Evolutionary conservation across 2,888 invertebrate species (phyloP).

Genomic region (Caenorhabditis angaria): DNA sequence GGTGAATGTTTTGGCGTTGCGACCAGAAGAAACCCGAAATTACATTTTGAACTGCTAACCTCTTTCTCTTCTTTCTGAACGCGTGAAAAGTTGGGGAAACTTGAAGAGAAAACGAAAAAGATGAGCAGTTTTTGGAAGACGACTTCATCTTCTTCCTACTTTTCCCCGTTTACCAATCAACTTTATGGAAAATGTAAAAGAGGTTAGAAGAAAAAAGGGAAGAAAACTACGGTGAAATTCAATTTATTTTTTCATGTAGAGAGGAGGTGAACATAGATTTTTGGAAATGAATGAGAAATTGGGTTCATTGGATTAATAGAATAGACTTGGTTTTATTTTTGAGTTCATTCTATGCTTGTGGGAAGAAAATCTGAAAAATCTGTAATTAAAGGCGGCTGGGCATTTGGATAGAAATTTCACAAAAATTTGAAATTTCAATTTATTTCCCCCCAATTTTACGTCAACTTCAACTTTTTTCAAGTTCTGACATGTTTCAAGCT

Average conservation of each 20-base stretch:
- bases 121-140: constrained; percentile 29
- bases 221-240: neutral
- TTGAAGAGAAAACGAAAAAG: constrained; percentile 23
- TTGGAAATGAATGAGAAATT: too few relatives aligned
- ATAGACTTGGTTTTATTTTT: too few relatives aligned
- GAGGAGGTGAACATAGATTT: neutral
- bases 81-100: constrained; percentile 11
- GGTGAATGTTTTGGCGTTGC: neutral
- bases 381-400: too few relatives aligned
- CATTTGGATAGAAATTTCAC: too few relatives aligned
- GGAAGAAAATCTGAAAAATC: too few relatives aligned
- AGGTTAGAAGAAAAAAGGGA: neutral
- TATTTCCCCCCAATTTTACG: too few relatives aligned
- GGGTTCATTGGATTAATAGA: too few relatives aligned
- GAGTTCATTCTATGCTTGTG: too few relatives aligned
- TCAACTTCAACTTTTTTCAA: too few relatives aligned
- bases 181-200: too few relatives aligned
- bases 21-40: constrained; percentile 13
- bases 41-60: constrained; percentile 46
- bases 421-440: too few relatives aligned
- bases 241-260: neutral
- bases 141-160: neutral
- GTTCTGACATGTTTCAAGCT: too few relatives aligned
- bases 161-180: neutral
- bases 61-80: constrained; percentile 13